phyloP scores from a whole-genome alignment of 2,113 vertebrate species.

The Turdus rufiventris region DNA sequence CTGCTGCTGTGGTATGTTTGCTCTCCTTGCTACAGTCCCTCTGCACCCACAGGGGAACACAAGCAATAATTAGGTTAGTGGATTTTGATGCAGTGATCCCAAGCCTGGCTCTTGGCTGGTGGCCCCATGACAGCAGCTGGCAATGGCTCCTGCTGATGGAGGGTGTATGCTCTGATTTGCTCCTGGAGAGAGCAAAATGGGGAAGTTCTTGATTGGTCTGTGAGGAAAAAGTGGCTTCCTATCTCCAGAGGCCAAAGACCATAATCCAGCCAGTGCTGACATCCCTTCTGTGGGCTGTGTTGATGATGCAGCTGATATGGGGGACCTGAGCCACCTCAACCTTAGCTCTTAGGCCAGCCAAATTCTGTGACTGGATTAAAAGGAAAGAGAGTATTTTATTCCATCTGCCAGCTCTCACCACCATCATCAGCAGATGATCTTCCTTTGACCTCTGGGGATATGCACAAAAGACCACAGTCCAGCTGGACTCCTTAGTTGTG shows the following conservation, averaged over 20 bases:
- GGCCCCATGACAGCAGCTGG: neutral
- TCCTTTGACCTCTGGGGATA: neutral
- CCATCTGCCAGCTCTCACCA: neutral
- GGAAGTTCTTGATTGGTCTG: neutral
- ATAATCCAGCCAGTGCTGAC: rapidly evolving
- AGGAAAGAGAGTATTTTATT: neutral
- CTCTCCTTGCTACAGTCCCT: neutral
- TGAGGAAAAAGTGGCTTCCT: neutral
- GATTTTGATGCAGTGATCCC: neutral
- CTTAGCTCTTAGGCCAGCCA: neutral
- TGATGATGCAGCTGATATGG: neutral
- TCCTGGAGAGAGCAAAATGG: neutral
- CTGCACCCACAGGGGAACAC: neutral
- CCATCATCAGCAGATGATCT: neutral
- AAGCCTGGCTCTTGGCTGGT: neutral
- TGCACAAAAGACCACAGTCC: neutral
- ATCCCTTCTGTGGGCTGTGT: neutral
- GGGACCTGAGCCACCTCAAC: rapidly evolving
- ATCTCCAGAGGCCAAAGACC: neutral
- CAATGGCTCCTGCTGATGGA: neutral
- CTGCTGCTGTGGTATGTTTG: neutral
- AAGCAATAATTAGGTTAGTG: neutral
- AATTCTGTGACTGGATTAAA: neutral
- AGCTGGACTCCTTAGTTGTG: neutral
- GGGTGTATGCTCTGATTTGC: rapidly evolving